Conservation (phyloP, 2,113 vertebrate species). For the Dasyornis broadbenti region DNA sequence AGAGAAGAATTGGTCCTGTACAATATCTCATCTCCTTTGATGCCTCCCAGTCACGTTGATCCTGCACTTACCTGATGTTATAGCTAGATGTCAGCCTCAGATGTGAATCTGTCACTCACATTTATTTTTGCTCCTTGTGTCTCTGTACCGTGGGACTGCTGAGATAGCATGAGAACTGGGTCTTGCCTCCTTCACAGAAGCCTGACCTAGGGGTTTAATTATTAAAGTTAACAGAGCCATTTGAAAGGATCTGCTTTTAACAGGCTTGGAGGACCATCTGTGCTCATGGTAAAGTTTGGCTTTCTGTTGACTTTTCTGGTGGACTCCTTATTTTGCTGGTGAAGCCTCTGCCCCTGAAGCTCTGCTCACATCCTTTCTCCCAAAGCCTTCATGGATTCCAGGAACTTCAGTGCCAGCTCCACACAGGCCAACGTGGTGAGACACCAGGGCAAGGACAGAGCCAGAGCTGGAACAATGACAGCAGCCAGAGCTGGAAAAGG, state of each 20-base stretch:
- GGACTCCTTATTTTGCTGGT: background rate
- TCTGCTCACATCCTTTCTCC: background rate
- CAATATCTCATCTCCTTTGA: background rate
- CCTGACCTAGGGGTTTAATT: background rate
- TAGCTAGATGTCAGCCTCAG: constrained; percentile 62
- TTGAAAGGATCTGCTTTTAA: background rate
- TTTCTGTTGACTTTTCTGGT: background rate
- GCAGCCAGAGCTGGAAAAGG: background rate
- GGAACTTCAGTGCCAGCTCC: background rate
- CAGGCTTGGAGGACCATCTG: background rate
- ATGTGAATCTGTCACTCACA: constrained; percentile 32
- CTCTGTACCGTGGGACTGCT: fast-evolving
- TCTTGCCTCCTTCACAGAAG: background rate
- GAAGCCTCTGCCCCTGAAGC: background rate
- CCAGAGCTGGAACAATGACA: background rate
- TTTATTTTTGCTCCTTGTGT: background rate
- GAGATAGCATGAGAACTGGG: background rate
- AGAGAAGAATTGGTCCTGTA: background rate
- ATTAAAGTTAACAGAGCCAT: background rate
- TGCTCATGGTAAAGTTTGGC: background rate
- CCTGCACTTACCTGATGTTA: constrained; percentile 45
- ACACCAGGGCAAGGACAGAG: background rate
- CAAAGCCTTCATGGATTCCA: background rate
- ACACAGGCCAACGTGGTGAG: background rate
- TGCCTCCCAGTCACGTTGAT: background rate